phyloP scores from a whole-genome alignment of 2,113 vertebrate genomes.

The Halcyon senegalensis region DNA sequence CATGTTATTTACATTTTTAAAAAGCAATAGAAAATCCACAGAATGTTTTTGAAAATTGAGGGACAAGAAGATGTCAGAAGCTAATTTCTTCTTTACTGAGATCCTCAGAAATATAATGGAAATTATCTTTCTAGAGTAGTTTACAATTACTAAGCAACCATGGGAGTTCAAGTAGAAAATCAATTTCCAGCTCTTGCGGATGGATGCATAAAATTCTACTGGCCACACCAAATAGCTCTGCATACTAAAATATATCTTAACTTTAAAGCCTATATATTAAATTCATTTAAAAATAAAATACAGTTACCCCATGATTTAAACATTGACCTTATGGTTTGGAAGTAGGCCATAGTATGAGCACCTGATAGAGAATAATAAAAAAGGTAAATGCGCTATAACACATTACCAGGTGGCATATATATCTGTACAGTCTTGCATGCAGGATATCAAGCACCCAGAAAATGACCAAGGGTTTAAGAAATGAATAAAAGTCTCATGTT shows the following conservation, averaged over 20 bases:
- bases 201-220: constrained; percentile 20
- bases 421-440: background rate
- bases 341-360: background rate
- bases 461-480: background rate
- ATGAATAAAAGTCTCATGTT: background rate
- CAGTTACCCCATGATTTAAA: background rate
- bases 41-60: background rate
- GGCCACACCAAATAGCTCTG: background rate
- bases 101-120: constrained; percentile 3
- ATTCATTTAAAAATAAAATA: background rate
- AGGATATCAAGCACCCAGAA: background rate
- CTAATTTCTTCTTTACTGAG: background rate
- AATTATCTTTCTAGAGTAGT: constrained; percentile 36
- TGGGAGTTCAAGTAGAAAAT: constrained; percentile 62
- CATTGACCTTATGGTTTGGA: background rate
- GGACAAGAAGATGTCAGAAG: background rate
- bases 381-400: background rate
- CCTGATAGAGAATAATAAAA: background rate
- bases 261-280: background rate
- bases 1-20: background rate
- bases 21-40: background rate
- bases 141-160: constrained; percentile 50
- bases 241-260: background rate
- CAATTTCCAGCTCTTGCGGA: constrained; percentile 29
- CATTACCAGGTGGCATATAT: background rate